Percentiles rank a stretch among this genome's conserved stretches.
phyloP scores from a whole-genome alignment of 2,797 vertebrate genomes.

The Heteromormyrus szaboi region DNA sequence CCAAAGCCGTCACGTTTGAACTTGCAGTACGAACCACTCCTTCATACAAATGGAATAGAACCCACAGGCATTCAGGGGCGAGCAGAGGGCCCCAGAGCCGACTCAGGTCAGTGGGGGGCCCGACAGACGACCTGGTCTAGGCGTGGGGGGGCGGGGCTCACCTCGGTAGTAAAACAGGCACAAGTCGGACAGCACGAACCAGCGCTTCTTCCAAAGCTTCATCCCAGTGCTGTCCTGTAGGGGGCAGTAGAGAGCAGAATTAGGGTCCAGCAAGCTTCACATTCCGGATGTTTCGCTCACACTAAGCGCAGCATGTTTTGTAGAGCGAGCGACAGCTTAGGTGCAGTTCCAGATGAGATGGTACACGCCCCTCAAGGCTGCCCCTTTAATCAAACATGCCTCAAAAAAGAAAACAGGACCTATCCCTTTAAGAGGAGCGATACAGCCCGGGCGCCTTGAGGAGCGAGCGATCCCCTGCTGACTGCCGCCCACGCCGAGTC shows the following conservation, averaged over 20 bases:
- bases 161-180: slow-evolving; percentile 98
- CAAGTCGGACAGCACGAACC: slow-evolving; percentile 94
- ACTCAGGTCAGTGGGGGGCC: not conserved
- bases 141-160: slow-evolving; percentile 53
- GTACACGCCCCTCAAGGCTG: not conserved
- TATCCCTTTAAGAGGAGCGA: not conserved
- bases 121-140: not conserved
- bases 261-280: not conserved
- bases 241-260: not conserved
- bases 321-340: not conserved
- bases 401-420: not conserved
- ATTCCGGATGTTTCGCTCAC: not conserved
- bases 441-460: too few species aligned
- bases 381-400: not conserved
- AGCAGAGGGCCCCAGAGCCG: not conserved
- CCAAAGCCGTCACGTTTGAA: not conserved
- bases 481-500: not conserved
- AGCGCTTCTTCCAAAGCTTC: slow-evolving; percentile 97
- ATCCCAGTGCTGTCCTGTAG: slow-evolving; percentile 92
- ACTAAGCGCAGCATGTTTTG: not conserved
- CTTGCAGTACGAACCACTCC: not conserved
- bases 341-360: not conserved
- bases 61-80: not conserved
- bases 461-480: slow-evolving; percentile 29
- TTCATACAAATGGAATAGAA: not conserved